phyloP scores from a whole-genome alignment of 2,888 invertebrate genomes.

The Mayetiola destructor region DNA sequence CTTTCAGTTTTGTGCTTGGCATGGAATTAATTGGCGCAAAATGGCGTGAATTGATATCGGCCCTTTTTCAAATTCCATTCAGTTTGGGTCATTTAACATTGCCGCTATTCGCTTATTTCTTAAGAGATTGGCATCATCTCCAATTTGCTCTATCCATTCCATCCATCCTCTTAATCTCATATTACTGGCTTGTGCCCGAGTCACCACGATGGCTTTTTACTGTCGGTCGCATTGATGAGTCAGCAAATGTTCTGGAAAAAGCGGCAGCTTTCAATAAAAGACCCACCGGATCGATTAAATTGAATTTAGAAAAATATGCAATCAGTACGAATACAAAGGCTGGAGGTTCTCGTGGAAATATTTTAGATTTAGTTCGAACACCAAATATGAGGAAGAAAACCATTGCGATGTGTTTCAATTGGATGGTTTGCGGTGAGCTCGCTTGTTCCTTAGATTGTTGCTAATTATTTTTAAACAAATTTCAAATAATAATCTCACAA shows the following conservation, averaged over 20 bases:
- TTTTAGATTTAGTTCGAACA: slow-evolving; percentile 52
- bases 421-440: slow-evolving; percentile 55
- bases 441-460: not conserved
- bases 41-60: slow-evolving; percentile 42
- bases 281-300: slow-evolving; percentile 39
- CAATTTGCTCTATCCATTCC: slow-evolving; percentile 53
- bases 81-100: slow-evolving; percentile 52
- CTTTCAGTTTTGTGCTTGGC: slow-evolving; percentile 48
- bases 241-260: slow-evolving; percentile 45
- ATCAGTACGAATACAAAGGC: slow-evolving; percentile 24
- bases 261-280: slow-evolving; percentile 45
- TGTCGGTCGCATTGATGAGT: slow-evolving; percentile 46
- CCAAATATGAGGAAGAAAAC: slow-evolving; percentile 56
- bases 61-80: slow-evolving; percentile 55
- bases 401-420: slow-evolving; percentile 57
- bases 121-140: slow-evolving; percentile 51
- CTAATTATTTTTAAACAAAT: too few relatives aligned
- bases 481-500: not conserved
- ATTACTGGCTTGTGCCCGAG: slow-evolving; percentile 58
- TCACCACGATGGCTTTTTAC: slow-evolving; percentile 67
- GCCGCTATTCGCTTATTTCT: slow-evolving; percentile 46
- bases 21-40: slow-evolving; percentile 52
- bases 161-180: slow-evolving; percentile 43
- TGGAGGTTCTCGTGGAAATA: slow-evolving; percentile 37
- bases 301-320: slow-evolving; percentile 28